phyloP scores from a whole-genome alignment of 2,797 vertebrate species.

The Falco naumanni region DNA sequence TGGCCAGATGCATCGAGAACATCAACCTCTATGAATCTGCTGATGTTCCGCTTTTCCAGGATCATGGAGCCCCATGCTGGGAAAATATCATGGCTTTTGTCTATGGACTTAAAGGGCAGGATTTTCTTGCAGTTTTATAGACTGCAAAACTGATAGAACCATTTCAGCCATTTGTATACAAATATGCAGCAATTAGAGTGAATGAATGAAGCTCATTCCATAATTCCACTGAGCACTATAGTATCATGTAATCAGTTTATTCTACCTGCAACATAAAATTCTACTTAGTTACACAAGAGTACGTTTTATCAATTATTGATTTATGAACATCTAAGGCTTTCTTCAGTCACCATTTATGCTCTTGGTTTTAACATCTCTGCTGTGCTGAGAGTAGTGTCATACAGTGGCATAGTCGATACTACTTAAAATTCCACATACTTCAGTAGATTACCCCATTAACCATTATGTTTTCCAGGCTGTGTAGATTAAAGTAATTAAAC shows the following conservation, averaged over 20 bases:
- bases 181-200: constrained; percentile 57
- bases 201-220: constrained; percentile 51
- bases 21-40: constrained; percentile 20
- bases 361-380: constrained; percentile 68
- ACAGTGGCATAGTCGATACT: constrained; percentile 54
- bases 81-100: constrained; percentile 52
- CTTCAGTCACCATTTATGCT: constrained; percentile 66
- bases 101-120: constrained; percentile 17
- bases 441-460: constrained; percentile 75
- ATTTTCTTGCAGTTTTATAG: constrained; percentile 39
- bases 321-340: constrained; percentile 71
- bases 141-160: constrained; percentile 2
- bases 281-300: constrained; percentile 68
- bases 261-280: constrained; percentile 67
- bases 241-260: constrained; percentile 69
- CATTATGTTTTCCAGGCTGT: constrained; percentile 73
- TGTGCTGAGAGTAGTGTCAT: constrained; percentile 54
- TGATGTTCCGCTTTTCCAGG: constrained; percentile 5
- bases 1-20: constrained; percentile 5
- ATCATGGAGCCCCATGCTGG: background rate
- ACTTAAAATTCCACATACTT: constrained; percentile 73
- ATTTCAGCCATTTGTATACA: constrained; percentile 63
- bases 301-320: constrained; percentile 75
- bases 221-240: constrained; percentile 62
- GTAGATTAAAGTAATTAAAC: constrained; percentile 78